Base-by-base conservation (phyloP, 2,888 invertebrate genomes). In the Luperina testacea region DNA sequence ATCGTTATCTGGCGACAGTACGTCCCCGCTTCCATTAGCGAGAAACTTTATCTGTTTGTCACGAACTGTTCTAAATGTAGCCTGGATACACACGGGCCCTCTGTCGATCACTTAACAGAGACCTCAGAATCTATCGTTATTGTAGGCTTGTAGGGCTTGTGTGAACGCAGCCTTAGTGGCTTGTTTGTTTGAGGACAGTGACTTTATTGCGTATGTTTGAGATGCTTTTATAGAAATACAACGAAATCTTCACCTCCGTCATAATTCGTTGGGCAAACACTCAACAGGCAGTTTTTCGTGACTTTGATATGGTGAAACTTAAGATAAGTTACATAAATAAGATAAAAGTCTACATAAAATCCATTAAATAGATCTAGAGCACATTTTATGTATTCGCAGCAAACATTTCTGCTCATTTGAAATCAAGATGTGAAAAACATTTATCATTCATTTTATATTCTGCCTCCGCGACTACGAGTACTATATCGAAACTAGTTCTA, bases 31-130 rank as follows among this genome's bases (percentile, higher is more conserved):
- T 92, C 94, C 94, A 95, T 95, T 95, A 95, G 93, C 89, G 77
- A 86, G 91, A 92, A 90, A 91, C 87, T 90, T 93, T 94, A 94
- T 95, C 94, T 93, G 90, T 92, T 91, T 92, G 94, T 94, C 94
- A 94, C 94, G 92, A 91, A 91, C 88, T 88, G 87, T 88, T 89
- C 86, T 81, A 89, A 90, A 91, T 90, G 87, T 89, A 90, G 86
- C 87, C 85, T 85, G 83, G 81, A 76, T 84, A 89, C 82, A 92
- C 88, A 91, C 82, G 73, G 75, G 65, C 65, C 72, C 85, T 87
- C 90, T 91, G 90, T 91, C 90, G 83, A 88, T 91, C 92, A 91
- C 90, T 93, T 93, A 93, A 90, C 92, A 86, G 85, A 76, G 59
- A 71, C 72, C 76, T 80, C 69, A 77, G 78, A 88, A 75, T 78